Base-by-base conservation (phyloP, 2,113 vertebrate species). In the Chloropsis hardwickii region DNA sequence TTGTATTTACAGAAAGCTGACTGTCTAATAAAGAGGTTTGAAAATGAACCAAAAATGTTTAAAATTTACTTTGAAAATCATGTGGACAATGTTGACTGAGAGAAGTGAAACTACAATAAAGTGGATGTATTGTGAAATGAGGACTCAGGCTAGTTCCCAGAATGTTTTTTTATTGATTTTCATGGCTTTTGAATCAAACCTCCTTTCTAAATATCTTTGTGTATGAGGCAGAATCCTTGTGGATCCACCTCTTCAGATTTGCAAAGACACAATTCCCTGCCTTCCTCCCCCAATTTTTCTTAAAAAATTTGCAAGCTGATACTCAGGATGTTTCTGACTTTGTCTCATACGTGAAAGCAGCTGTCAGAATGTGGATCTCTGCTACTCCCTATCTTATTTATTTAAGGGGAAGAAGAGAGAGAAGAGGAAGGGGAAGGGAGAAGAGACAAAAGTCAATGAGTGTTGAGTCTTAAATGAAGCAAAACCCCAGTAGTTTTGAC, bases 241-340 rank as follows among this genome's bases (percentile, higher is more conserved):
- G 35, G 24, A 40, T 42, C 10, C 15, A 50, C 3, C 1, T 86
- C 57, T 23, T 14, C 20, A 44, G 12, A 45, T 82, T 51, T 37
- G 11, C 27, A 64, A 47, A 71, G 17, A 17, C 8, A 14, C 25
- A 39, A 12, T 53, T 61, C 19, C 3, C 28, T 66, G 20, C 11
- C 9, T 66, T 16, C 9, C 4, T 40, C 3, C 3, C 9, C 1
- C 3, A n/a, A 0, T 35, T 71, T 48, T 65, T 70, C 50, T 77
- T 62, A 39, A 62, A 83, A 72, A 89, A 72, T 6, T 22, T 29
- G 4, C 20, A 83, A 56, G 23, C 4, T 77, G 25, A 77, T 83
- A 77, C 10, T 58, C 20, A 35, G 27, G 8, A 37, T 79, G 4
- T 28, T 71, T 61, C 47, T 88, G 19, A 40, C 9, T 85, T 88